Conservation (phyloP, 2,797 vertebrate genomes). For the Sebastes kiyomatsui region DNA sequence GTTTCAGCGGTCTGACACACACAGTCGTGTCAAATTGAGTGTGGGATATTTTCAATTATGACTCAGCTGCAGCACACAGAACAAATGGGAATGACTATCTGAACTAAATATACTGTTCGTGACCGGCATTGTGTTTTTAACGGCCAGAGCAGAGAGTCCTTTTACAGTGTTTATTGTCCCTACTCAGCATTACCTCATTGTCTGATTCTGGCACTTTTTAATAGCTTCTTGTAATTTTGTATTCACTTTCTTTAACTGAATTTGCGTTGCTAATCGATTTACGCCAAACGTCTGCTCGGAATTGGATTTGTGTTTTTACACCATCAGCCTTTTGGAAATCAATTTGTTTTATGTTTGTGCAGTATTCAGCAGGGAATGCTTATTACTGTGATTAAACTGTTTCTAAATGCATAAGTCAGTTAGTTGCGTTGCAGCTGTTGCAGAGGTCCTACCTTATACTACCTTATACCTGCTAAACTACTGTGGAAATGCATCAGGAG, state of each 20-base stretch:
- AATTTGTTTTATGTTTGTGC: background rate
- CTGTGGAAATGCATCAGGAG: background rate
- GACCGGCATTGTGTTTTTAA: conserved; percentile 9
- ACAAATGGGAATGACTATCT: background rate
- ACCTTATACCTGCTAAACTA: background rate
- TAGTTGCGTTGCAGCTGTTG: background rate
- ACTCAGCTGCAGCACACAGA: conserved; percentile 33
- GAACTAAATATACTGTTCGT: background rate
- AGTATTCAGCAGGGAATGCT: background rate
- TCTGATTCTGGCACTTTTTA: background rate
- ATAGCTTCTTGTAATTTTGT: background rate
- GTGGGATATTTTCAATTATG: conserved; percentile 51
- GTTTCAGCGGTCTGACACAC: conserved; percentile 4
- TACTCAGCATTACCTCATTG: conserved; percentile 7
- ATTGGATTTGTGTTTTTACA: conserved; percentile 18
- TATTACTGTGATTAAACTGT: background rate
- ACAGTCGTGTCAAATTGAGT: background rate
- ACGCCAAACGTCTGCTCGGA: background rate
- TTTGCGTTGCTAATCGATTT: conserved; percentile 11
- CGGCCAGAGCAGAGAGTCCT: background rate
- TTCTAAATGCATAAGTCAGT: background rate
- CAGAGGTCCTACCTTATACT: background rate
- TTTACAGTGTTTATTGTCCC: background rate
- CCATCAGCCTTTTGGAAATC: background rate
- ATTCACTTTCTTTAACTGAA: background rate